Conservation (phyloP, 1,140 invertebrate genomes). For the Drosophila trapezifrons region DNA sequence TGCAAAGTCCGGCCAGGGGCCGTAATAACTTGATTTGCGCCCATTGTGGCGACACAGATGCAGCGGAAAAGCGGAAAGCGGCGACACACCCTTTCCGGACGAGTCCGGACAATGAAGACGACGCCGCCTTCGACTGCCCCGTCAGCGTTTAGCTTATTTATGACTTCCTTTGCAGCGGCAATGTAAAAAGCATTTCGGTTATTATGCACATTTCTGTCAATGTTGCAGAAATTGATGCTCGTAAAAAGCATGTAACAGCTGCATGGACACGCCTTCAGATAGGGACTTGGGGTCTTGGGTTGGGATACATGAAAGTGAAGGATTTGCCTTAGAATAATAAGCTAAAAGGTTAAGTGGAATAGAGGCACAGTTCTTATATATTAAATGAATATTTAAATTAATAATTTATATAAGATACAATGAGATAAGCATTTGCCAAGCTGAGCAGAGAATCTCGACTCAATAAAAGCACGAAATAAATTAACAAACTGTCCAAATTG, state of each 20-base stretch:
- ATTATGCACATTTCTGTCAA: slow-evolving; percentile 75
- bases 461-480: slow-evolving; percentile 33
- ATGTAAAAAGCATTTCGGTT: slow-evolving; percentile 61
- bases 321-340: too few relatives aligned
- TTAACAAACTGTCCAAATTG: slow-evolving; percentile 47
- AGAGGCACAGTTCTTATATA: not conserved
- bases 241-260: slow-evolving; percentile 69
- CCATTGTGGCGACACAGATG: slow-evolving; percentile 76
- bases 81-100: slow-evolving; percentile 34
- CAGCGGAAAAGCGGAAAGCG: slow-evolving; percentile 54
- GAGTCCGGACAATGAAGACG: slow-evolving; percentile 49
- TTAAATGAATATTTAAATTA: not conserved
- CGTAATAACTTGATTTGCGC: slow-evolving; percentile 79
- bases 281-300: not conserved
- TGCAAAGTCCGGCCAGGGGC: slow-evolving; percentile 42
- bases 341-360: too few relatives aligned
- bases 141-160: slow-evolving; percentile 76
- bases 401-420: too few relatives aligned
- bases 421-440: not conserved
- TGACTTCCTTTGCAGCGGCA: slow-evolving; percentile 75
- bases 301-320: not conserved
- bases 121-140: slow-evolving; percentile 61
- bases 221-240: slow-evolving; percentile 73
- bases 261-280: slow-evolving; percentile 53
- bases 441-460: not conserved